Evolutionary conservation across 2,113 vertebrate genomes (phyloP), one percentile per base, ranked within the genome.

Genomic region (Fregata magnificens): DNA sequence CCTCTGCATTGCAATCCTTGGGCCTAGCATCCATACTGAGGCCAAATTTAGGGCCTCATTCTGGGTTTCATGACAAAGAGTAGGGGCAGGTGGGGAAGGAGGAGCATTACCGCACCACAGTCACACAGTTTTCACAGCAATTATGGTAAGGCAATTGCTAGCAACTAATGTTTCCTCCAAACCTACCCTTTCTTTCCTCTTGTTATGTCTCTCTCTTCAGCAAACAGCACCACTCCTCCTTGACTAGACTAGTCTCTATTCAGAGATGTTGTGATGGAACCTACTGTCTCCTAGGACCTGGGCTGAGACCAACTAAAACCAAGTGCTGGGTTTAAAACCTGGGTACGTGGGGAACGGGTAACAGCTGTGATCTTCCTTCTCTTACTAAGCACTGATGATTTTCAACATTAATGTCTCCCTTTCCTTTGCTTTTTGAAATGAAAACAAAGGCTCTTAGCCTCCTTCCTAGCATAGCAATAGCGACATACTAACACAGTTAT

Each of bases 401-500:
- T 86, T 71, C 26, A 56, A 6, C 83, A n/a, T 90, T n/a, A 69
- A 36, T 19, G 15, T 72, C 58, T 95, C 94, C 79, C 55, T 65
- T 93, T 90, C 85, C 73, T 90, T 76, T 78, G 25, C 90, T 92
- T 86, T 87, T 63, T 81, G 67, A 74, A 94, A 72, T 71, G 26
- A 69, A 96, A 85, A 93, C 82, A 95, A 72, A 97, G 17, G 49
- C 31, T 56, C 42, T 88, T 42, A 85, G 62, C 89, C 86, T 92
- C 80, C 67, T 85, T 97, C 44, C 53, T 94, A 72, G 77, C 80
- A 50, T 10, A 36, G 93, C 82, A 73, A 17, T 78, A 80, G 80
- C 90, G 94, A 95, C 96, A 96, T 74, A 96, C 97, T 97, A 96
- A 97, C 96, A 97, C 95, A 95, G 96, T 97, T 97, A 96, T 83